Base-by-base conservation (phyloP, 2,113 vertebrate genomes). In the Colinus virginianus region DNA sequence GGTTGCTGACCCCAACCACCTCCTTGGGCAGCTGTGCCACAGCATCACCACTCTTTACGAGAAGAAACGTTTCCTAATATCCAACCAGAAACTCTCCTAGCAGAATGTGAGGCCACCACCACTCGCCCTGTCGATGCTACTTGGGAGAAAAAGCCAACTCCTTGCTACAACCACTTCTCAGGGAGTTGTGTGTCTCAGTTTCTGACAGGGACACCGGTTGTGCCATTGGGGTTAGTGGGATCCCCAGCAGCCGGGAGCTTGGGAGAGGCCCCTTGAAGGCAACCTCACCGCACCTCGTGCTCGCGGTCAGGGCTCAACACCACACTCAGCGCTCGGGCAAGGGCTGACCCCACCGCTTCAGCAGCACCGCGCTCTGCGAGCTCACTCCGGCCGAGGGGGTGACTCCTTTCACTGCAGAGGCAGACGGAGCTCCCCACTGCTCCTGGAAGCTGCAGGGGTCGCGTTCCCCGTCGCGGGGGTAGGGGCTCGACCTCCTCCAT, bases 401-500 rank as follows among this genome's bases (percentile, higher is more conserved):
- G 25, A 4, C 21, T 61, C 26, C 46, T 32, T 6, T 0, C 34
- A 9, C 38, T 3, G 36, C 1, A 3, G 25, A 7, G 42, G 7
- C 2, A 11, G 1, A 45, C 16, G 5, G 9, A 32, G 38, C 1
- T 42, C 3, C 20, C 36, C 8, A 3, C 19, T 3, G 11, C 51
- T 34, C 11, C 74, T 2, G 85, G 34, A n/a, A 45, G 9, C 59
- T 25, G 2, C 5, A 71, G 85, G 92, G 90, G 90, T 91, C 88
- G 7, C 64, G 4, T 5, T 77, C 13, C 61, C 78, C 16, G 8
- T 12, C 11, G 40, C 40, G 36, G 77, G 67, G 61, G 6, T 11
- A n/a, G 77, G 67, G 61, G 7, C 11, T 59, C 72, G 21, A 49
- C 83, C 86, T 38, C 82, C 90, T 90, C 85, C 95, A 96, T 96